Conservation (phyloP, 2,888 invertebrate genomes). For the Xestia rhomboidea region DNA sequence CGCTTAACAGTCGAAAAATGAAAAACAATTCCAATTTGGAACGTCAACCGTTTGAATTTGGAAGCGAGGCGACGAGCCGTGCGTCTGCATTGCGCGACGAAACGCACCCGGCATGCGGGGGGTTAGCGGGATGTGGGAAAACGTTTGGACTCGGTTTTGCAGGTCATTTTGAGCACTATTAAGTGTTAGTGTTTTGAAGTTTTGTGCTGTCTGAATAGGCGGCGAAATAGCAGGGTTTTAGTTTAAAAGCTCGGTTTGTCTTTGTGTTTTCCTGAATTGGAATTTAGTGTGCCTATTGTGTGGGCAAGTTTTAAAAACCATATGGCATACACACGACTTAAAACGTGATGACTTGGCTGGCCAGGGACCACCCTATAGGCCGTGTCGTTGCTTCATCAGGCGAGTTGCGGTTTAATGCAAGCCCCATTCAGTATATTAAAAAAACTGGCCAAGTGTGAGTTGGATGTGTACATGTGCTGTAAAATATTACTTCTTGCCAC, state of each 20-base stretch:
- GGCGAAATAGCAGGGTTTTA: neutral
- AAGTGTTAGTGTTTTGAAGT: conserved; percentile 46
- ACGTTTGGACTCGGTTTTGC: conserved; percentile 56
- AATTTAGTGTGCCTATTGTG: neutral
- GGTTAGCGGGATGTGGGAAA: conserved; percentile 58
- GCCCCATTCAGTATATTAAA: too few species aligned
- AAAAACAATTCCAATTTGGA: conserved; percentile 89
- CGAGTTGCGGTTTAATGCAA: too few species aligned
- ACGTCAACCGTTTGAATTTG: conserved; percentile 88
- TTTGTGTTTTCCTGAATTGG: neutral
- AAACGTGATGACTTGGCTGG: too few species aligned
- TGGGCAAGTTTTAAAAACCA: neutral
- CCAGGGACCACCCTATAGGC: too few species aligned
- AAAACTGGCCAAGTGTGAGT: too few species aligned
- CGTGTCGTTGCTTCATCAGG: too few species aligned
- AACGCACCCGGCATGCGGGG: conserved; percentile 77
- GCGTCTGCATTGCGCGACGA: conserved; percentile 73
- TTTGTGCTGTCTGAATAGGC: neutral
- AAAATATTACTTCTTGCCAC: too few species aligned
- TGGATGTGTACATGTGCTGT: too few species aligned
- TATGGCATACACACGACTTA: neutral
- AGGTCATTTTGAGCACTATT: conserved; percentile 39
- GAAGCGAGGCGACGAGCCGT: conserved; percentile 79
- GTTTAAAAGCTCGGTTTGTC: neutral
- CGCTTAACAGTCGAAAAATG: conserved; percentile 85